Conservation (phyloP, 2,888 invertebrate genomes). For the Drosophila histrio region DNA sequence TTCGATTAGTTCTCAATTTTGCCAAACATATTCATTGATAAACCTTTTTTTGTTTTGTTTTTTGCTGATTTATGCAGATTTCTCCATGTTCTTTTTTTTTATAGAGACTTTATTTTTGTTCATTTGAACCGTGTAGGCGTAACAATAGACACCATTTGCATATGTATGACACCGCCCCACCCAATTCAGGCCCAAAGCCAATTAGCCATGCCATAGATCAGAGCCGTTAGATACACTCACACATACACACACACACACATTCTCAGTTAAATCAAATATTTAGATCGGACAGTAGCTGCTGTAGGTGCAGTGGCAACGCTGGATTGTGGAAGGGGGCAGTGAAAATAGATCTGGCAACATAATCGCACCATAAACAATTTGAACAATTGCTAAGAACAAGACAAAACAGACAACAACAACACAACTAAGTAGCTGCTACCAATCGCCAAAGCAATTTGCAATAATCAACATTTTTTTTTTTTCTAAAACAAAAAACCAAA, state of each 20-base stretch:
- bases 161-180: slow-evolving; percentile 30
- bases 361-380: slow-evolving; percentile 76
- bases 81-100: slow-evolving; percentile 1
- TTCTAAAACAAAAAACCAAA: slow-evolving; percentile 44
- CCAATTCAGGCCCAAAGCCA: slow-evolving; percentile 48
- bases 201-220: slow-evolving; percentile 75
- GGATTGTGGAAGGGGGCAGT: background rate
- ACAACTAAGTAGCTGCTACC: slow-evolving; percentile 78
- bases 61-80: slow-evolving; percentile 58
- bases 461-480: slow-evolving; percentile 77
- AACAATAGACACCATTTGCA: slow-evolving; percentile 75
- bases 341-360: slow-evolving; percentile 62
- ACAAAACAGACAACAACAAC: slow-evolving; percentile 46
- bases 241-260: slow-evolving; percentile 23
- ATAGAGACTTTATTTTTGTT: slow-evolving; percentile 14
- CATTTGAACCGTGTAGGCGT: slow-evolving; percentile 60
- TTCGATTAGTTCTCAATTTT: background rate
- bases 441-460: slow-evolving; percentile 80
- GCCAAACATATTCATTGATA: slow-evolving; percentile 47
- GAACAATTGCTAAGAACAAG: slow-evolving; percentile 75
- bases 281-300: slow-evolving; percentile 41
- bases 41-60: slow-evolving; percentile 22
- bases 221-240: slow-evolving; percentile 48
- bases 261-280: slow-evolving; percentile 31
- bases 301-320: background rate